These are phyloP conservation scores for Pammene aurita DNA, from an alignment of 2,888 invertebrate species.

Conservation along the genomic window DNA sequence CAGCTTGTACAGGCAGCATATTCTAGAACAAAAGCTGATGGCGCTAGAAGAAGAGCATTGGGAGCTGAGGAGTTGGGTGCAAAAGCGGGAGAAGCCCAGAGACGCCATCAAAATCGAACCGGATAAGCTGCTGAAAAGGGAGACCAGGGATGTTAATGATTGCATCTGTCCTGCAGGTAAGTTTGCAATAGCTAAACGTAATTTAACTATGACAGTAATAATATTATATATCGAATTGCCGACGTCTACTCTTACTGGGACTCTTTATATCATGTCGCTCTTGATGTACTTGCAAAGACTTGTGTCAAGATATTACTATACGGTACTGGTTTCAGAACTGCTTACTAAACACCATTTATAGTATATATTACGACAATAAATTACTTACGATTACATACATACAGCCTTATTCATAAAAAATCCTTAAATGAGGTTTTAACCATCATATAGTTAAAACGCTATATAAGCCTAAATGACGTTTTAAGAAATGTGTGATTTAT, in stretches of 20 bases:
- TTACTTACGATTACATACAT: no score
- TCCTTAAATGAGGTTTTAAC: no score
- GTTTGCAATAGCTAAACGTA: constrained; percentile 43
- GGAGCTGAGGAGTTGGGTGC: constrained; percentile 48
- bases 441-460: no score
- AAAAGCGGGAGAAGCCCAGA: constrained; percentile 50
- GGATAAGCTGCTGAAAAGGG: constrained; percentile 59
- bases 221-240: neutral
- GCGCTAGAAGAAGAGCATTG: constrained; percentile 63
- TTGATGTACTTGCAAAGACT: no score
- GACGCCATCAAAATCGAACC: constrained; percentile 43
- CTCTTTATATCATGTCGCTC: no score
- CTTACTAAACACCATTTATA: no score
- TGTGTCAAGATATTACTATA: no score
- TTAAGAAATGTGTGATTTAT: no score
- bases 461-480: no score
- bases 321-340: no score
- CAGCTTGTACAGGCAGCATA: constrained; percentile 70
- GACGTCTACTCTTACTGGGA: neutral
- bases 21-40: constrained; percentile 68
- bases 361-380: no score
- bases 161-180: constrained; percentile 78
- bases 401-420: no score
- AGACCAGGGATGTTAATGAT: constrained; percentile 69
- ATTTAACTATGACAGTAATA: neutral